These are phyloP conservation scores for Onchidella celtica DNA, from an alignment of 2,888 invertebrate species.

Conservation along the genomic window DNA sequence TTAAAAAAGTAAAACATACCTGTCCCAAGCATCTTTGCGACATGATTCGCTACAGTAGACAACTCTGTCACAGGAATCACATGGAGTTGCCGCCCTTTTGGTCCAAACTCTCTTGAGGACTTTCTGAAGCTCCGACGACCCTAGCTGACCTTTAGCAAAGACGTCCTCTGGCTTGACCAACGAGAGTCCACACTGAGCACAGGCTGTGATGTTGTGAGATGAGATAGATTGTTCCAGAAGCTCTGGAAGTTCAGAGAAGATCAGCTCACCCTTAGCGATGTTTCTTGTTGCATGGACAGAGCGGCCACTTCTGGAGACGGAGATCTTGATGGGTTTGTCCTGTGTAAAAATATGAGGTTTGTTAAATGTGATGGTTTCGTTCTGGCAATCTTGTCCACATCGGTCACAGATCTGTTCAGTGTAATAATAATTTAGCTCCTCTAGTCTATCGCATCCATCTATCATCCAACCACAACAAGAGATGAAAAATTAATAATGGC, in stretches of 20 bases:
- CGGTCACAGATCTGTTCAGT: no score
- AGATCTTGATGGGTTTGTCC: constrained; percentile 5
- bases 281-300: not conserved
- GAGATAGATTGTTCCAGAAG: constrained; percentile 24
- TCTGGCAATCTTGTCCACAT: no score
- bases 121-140: constrained; percentile 13
- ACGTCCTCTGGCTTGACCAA: constrained; percentile 36
- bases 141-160: not conserved
- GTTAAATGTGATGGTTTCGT: no score
- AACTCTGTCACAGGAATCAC: constrained; percentile 18
- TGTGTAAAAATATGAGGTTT: constrained; percentile 12
- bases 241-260: constrained; percentile 38
- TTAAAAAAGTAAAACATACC: not conserved
- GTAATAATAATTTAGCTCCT: no score
- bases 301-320: not conserved
- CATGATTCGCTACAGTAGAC: constrained; percentile 42
- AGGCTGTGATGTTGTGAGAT: constrained; percentile 16
- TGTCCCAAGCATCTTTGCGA: constrained; percentile 20
- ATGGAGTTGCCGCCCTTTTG: not conserved
- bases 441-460: no score
- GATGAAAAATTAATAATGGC: no score
- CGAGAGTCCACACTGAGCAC: constrained; percentile 29
- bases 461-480: no score
- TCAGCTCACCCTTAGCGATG: constrained; percentile 5
- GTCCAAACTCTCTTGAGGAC: constrained; percentile 25